Conservation (phyloP, 2,888 invertebrate genomes). For the Oligia strigilis region DNA sequence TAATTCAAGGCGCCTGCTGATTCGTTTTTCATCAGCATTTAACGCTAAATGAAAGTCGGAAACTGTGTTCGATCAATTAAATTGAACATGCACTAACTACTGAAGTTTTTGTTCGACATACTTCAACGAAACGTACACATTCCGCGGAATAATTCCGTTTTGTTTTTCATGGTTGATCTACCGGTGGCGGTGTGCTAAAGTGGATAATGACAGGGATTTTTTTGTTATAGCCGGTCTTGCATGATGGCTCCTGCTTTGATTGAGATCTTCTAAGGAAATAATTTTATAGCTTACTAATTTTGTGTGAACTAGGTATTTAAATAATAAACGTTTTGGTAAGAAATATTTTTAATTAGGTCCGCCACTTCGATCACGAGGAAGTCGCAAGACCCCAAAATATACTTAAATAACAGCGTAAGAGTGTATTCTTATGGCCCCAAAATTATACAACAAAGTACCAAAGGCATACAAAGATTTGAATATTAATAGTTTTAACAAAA, state of each 20-base stretch:
- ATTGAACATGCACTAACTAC: constrained; percentile 27
- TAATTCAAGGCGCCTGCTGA: constrained; percentile 37
- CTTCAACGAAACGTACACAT: constrained; percentile 17
- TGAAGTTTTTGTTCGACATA: constrained; percentile 45
- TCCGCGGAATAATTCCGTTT: constrained; percentile 25
- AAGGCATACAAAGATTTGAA: no score
- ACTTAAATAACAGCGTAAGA: no score
- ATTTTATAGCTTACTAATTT: background rate
- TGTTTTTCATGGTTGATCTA: constrained; percentile 8
- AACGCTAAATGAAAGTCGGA: constrained; percentile 82
- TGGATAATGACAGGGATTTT: constrained; percentile 8
- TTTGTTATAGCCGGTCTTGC: background rate
- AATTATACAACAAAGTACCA: no score
- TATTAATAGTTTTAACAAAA: no score
- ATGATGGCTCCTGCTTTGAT: background rate
- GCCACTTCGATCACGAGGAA: no score
- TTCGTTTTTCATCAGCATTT: constrained; percentile 67
- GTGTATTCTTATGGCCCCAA: no score
- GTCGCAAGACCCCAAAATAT: no score
- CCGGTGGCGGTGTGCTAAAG: background rate
- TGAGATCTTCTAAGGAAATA: background rate
- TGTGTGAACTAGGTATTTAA: background rate
- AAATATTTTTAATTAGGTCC: no score
- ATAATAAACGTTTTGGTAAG: no score
- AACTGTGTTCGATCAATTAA: constrained; percentile 68